Percentiles rank a stretch among this genome's conserved stretches.
phyloP scores from a whole-genome alignment of 2,797 vertebrate species.

The Neosalanx taihuensis region DNA sequence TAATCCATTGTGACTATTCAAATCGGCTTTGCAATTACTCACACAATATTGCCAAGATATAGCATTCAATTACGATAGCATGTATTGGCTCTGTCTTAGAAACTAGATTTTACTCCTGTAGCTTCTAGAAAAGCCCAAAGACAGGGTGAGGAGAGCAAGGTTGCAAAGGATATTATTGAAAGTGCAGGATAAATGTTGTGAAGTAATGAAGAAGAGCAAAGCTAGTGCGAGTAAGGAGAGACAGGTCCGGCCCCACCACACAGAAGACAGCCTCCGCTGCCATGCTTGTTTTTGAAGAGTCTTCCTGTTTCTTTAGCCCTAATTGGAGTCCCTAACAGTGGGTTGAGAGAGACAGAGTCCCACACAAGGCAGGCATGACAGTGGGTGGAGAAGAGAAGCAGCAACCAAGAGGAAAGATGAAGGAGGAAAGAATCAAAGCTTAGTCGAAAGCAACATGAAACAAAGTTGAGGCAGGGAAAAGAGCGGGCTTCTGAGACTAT shows the following conservation, averaged over 20 bases:
- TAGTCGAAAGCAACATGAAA: constrained; percentile 18
- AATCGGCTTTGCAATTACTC: background rate
- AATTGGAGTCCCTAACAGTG: constrained; percentile 11
- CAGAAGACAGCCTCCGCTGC: background rate
- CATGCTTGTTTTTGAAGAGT: constrained; percentile 7
- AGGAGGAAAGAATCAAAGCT: constrained; percentile 10
- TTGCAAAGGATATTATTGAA: background rate
- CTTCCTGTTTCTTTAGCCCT: constrained; percentile 16
- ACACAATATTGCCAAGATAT: background rate
- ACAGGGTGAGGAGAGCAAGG: background rate
- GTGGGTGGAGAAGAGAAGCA: constrained; percentile 6
- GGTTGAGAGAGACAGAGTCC: constrained; percentile 9
- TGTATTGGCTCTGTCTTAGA: background rate
- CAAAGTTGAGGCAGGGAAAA: constrained; percentile 10
- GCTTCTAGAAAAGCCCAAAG: background rate
- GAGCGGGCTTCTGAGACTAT: constrained; percentile 22
- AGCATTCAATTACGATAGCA: background rate
- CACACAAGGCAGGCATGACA: background rate
- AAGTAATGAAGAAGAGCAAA: background rate
- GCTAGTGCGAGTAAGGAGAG: background rate
- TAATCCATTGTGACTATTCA: background rate
- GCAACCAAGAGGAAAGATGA: constrained; percentile 12
- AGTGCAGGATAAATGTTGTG: background rate
- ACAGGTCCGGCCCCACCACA: constrained; percentile 7
- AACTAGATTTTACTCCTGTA: background rate